phyloP scores from a whole-genome alignment of 2,888 invertebrate genomes.

The Phytoseiulus persimilis region DNA sequence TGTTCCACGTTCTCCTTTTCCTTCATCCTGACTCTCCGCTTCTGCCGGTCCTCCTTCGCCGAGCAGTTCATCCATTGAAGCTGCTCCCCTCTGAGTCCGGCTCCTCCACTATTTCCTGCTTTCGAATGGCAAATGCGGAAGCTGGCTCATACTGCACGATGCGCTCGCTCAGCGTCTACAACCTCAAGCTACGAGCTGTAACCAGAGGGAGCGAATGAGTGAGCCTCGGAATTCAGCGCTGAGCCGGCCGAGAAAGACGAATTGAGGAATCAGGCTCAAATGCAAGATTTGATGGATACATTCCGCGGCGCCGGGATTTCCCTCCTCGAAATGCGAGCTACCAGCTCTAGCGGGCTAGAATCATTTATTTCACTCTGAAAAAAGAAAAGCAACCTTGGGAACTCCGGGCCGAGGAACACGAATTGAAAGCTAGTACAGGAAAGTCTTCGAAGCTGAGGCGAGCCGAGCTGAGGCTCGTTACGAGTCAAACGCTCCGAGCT shows the following conservation, averaged over 20 bases:
- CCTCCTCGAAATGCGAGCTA: no score
- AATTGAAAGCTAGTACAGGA: neutral
- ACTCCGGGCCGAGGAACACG: neutral
- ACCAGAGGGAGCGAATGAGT: neutral
- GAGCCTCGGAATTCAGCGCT: neutral
- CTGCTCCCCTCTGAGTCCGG: neutral
- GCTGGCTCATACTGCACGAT: neutral
- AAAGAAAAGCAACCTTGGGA: no score
- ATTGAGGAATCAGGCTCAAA: neutral
- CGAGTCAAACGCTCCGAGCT: neutral
- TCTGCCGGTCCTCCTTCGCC: neutral
- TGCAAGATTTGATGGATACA: no score
- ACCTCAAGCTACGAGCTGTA: neutral
- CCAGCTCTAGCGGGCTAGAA: no score
- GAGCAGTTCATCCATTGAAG: neutral
- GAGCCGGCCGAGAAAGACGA: neutral
- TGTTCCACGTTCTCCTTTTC: neutral
- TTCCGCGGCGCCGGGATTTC: no score
- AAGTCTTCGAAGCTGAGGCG: neutral
- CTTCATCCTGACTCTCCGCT: neutral
- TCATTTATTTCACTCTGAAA: no score
- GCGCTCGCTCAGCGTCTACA: neutral
- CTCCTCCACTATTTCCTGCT: neutral
- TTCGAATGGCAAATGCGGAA: neutral
- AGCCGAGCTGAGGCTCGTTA: neutral